Percentiles rank a stretch among this genome's conserved stretches.
phyloP scores from a whole-genome alignment of 2,888 invertebrate genomes.

The Neuroscelio doddi region DNA sequence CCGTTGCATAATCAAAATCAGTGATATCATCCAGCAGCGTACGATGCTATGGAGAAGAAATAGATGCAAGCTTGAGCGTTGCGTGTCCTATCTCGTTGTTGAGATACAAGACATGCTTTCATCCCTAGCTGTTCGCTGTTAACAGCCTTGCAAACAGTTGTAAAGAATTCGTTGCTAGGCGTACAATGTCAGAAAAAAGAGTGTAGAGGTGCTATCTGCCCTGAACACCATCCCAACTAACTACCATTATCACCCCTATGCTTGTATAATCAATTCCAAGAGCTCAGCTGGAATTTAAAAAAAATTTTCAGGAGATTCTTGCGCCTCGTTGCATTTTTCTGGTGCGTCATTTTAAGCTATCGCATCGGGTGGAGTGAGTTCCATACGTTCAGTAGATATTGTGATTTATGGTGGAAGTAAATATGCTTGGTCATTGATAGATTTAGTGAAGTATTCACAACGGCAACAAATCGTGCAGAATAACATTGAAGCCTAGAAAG shows the following conservation, averaged over 20 bases:
- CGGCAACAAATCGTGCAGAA: neutral
- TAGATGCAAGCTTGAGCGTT: conserved; percentile 27
- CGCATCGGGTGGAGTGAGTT: conserved; percentile 10
- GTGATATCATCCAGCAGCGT: conserved; percentile 47
- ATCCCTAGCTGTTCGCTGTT: conserved; percentile 19
- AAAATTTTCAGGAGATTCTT: conserved; percentile 22
- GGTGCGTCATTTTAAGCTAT: conserved; percentile 17
- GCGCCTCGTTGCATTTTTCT: conserved; percentile 27
- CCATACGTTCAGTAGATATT: conserved; percentile 14
- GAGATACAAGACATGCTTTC: conserved; percentile 57
- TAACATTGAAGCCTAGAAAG: too few relatives aligned
- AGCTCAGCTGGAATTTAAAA: conserved; percentile 40
- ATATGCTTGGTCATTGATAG: neutral
- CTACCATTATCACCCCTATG: conserved; percentile 60
- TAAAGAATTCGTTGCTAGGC: conserved; percentile 61
- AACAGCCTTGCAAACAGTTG: conserved; percentile 63
- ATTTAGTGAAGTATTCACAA: neutral
- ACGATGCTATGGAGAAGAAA: conserved; percentile 34
- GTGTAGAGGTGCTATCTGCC: conserved; percentile 59
- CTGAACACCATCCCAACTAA: conserved; percentile 57
- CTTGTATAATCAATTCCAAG: conserved; percentile 61
- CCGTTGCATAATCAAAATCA: conserved; percentile 53
- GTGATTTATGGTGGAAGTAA: conserved; percentile 28
- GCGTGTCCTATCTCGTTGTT: conserved; percentile 65
- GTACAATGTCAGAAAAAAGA: conserved; percentile 38